Evolutionary conservation across 2,888 invertebrate genomes (phyloP), one percentile per base, ranked within the genome.

Genomic region (Malacosoma neustria): DNA sequence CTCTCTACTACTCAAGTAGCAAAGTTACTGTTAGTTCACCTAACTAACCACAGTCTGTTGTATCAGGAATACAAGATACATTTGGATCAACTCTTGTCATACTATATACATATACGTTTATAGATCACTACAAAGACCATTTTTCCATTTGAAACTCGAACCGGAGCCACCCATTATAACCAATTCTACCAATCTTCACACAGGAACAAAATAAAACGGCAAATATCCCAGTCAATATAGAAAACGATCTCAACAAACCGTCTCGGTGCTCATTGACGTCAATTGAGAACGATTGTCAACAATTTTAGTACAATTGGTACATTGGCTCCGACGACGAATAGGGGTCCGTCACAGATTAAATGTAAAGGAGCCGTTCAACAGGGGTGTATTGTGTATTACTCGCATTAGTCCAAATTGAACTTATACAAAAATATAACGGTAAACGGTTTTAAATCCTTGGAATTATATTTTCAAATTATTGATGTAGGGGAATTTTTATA

Each of bases 241-340:
- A 58, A 57, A 49, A 51, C 50, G 47, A 45, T 51, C 48, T 55
- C 48, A 51, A 50, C 57, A 53, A 56, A 61, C 57, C 58, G 68
- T 67, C 67, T 70, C 59, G 61, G 39, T 53, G 64, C 57, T 74
- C 76, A 84, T 82, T 81, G 84, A 69, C 61, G 64, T 54, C 76
- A 84, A 84, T 84, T 84, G 84, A 49, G 53, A 63, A 56, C 80
- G 81, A 84, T 84, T 84, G 84, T 66, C 53, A 68, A 44, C 72
- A 68, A 81, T 77, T 84, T 80, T 68, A 65, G 63, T 61, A 56
- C 84, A 84, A 84, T 84, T 84, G 84, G 44, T 43, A 48, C 46
- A 51, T 61, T 46, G 45, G 42, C 41, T 37, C 42, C 45, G 37
- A 42, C 40, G 31, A 36, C 36, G 32, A 31, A 38, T 41, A 35